Evolutionary conservation across 2,797 vertebrate genomes (phyloP), one percentile per base, ranked within the genome.

Genomic region (Toxotes lorentzi): DNA sequence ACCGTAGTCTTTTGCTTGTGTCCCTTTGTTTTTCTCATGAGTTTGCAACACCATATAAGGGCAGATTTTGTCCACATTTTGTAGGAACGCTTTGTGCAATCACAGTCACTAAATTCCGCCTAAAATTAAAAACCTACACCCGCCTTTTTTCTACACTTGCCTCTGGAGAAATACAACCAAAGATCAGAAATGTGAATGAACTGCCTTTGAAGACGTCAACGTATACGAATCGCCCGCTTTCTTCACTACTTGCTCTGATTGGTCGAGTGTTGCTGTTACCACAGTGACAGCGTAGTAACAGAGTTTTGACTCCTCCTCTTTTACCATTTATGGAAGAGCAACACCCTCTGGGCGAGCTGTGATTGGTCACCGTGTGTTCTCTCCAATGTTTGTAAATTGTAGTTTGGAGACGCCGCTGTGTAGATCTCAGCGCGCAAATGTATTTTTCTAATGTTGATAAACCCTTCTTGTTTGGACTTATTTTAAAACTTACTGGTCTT

Each of bases 211-310:
- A 89, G 78, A 88, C 87, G 59, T 78, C 86, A 93, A 91, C 92
- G 87, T 89, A 92, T 93, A 92, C 88, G 80, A 95, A 95, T 95
- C 87, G 94, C 94, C 94, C 95, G 95, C 94, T 95, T 94, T 95
- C 92, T 91, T 84, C 84, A 69, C 68, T 53, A 11, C 54, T 57
- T 2, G 2, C 65, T 91, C 80, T 86, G 73, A 96, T 96, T 95
- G 94, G 95, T 76, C 78, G 32, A 57, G 23, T 1, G 21, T 1
- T 1, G 5, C 73, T 86, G 95, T 96, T 94, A 54, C 95, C 91
- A 94, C 93, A 80, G 95, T 62, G 92, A 95, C 84, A 79, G 90
- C 86, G 86, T 93, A 93, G 94, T 91, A 93, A 91, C 93, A 40
- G 66, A 62, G 87, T 79, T 63, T 61, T 86, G 72, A 3, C 91